Conservation (phyloP, 2,113 vertebrate species). For the Candoia aspera region DNA sequence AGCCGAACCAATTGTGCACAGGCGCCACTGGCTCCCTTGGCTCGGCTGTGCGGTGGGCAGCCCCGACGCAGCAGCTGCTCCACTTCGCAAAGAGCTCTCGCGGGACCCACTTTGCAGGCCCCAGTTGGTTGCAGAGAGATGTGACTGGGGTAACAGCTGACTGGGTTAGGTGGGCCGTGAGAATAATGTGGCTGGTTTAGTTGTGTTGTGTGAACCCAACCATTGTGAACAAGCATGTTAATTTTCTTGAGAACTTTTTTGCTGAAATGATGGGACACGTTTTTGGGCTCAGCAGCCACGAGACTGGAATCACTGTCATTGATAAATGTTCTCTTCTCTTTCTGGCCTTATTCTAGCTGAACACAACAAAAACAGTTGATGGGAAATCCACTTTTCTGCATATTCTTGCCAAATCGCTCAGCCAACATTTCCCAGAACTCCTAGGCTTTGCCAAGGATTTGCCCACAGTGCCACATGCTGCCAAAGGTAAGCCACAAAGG, state of each 20-base stretch:
- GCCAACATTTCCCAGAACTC: slow-evolving; percentile 97
- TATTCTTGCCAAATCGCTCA: slow-evolving; percentile 97
- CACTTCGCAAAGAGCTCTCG: no score
- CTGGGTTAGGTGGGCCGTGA: no score
- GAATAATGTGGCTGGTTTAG: not conserved
- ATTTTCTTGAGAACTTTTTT: not conserved
- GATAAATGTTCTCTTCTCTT: not conserved
- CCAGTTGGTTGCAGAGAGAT: not conserved
- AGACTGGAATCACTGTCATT: not conserved
- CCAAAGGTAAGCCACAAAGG: slow-evolving; percentile 84
- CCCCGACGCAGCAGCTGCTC: no score
- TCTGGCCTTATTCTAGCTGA: slow-evolving; percentile 78
- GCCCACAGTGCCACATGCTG: slow-evolving; percentile 89
- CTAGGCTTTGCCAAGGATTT: slow-evolving; percentile 94
- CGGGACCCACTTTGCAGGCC: not conserved
- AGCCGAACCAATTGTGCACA: not conserved
- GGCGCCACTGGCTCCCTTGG: no score
- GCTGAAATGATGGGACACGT: no score
- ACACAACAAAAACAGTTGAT: slow-evolving; percentile 96
- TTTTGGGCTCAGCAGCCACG: not conserved
- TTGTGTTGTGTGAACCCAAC: not conserved
- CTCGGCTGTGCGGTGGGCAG: no score
- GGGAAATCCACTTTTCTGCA: slow-evolving; percentile 98
- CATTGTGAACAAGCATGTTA: not conserved
- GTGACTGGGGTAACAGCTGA: not conserved